Conservation (phyloP, 2,888 invertebrate species). For the Unio delphinus region DNA sequence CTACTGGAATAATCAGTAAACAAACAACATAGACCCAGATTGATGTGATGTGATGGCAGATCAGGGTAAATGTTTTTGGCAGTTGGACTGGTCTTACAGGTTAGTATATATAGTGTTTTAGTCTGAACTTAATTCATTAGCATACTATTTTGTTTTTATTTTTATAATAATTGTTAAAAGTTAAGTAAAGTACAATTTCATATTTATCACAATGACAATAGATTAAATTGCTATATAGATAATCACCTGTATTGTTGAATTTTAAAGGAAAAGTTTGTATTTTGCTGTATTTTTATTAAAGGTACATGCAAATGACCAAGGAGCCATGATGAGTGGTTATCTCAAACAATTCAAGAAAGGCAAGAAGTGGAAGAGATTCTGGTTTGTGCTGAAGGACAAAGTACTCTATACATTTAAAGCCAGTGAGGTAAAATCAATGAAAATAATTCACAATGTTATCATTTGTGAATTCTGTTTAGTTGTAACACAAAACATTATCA, state of each 20-base stretch:
- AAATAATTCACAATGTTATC: neutral
- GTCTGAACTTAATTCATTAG: no score
- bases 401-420: slow-evolving; percentile 72
- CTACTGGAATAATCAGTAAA: neutral
- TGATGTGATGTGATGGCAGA: neutral
- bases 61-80: neutral
- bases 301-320: slow-evolving; percentile 75
- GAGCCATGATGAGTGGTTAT: slow-evolving; percentile 75
- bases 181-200: neutral
- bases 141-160: no score
- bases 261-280: neutral
- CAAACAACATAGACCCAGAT: neutral
- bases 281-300: slow-evolving; percentile 42
- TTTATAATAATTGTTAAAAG: no score
- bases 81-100: no score
- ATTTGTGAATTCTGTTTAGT: no score
- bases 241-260: slow-evolving; percentile 1
- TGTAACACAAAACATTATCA: no score
- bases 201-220: neutral
- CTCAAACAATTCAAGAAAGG: slow-evolving; percentile 69
- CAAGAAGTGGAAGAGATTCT: slow-evolving; percentile 74
- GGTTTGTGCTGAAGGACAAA: slow-evolving; percentile 77
- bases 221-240: neutral
- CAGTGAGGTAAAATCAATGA: slow-evolving; percentile 70
- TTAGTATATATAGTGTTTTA: no score